A percentile compares a stretch with the other conserved stretches of the same genome.
phyloP scores from a whole-genome alignment of 2,797 vertebrate genomes.

The Columba guinea region DNA sequence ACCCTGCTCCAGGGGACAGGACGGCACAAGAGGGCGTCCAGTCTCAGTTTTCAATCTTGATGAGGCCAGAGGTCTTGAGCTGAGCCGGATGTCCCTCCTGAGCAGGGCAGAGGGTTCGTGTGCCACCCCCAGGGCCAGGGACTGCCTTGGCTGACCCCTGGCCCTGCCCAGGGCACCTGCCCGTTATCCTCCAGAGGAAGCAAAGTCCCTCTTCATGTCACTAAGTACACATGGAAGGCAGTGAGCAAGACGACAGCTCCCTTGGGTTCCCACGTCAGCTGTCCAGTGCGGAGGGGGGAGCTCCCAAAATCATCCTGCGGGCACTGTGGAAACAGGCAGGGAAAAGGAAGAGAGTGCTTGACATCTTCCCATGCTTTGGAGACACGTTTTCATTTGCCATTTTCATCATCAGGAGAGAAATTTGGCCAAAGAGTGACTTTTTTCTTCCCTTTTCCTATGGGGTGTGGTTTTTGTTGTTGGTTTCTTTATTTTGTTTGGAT shows the following conservation, averaged over 20 bases:
- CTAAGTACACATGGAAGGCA: neutral
- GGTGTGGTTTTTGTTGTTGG: neutral
- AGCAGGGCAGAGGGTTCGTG: neutral
- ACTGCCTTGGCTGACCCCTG: neutral
- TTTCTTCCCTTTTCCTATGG: neutral
- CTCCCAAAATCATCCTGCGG: too few species aligned
- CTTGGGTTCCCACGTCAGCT: too few species aligned
- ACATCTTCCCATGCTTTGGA: too few species aligned
- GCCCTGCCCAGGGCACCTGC: neutral
- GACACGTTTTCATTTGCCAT: too few species aligned
- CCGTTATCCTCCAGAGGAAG: neutral
- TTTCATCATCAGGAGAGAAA: too few species aligned
- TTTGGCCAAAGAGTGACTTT: neutral
- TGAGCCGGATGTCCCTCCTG: neutral
- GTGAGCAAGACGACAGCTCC: too few species aligned
- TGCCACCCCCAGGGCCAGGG: neutral
- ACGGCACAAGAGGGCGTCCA: neutral
- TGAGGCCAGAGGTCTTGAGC: neutral
- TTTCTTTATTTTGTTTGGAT: too few species aligned
- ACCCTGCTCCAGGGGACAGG: neutral
- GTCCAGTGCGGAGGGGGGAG: too few species aligned
- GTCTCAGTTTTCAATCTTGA: neutral
- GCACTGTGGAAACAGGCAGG: too few species aligned
- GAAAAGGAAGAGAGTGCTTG: too few species aligned
- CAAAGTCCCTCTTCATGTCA: neutral